These are phyloP conservation scores for Pangasianodon hypophthalmus DNA, from an alignment of 2,113 vertebrate genomes.

Conservation along the genomic window DNA sequence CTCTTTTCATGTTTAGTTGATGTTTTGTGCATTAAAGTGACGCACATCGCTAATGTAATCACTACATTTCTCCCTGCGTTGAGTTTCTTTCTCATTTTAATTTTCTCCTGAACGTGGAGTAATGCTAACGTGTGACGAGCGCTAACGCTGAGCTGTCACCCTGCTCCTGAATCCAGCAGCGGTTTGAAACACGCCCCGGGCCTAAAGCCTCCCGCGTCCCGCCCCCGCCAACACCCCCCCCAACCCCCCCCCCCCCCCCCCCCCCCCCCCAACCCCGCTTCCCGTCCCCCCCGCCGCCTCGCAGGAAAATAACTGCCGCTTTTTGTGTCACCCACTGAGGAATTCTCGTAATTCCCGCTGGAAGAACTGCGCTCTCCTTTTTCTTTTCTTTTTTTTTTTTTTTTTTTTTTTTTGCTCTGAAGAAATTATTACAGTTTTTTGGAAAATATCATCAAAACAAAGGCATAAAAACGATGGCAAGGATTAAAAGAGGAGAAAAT, in stretches of 20 bases:
- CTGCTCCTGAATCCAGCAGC: slow-evolving; percentile 18
- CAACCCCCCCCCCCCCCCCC: neutral
- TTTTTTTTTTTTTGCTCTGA: neutral
- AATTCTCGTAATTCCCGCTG: slow-evolving; percentile 22
- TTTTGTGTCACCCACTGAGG: slow-evolving; percentile 28
- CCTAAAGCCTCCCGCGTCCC: too few relatives aligned
- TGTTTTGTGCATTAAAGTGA: too few relatives aligned
- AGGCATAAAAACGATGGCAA: slow-evolving; percentile 60
- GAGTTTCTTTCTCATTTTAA: too few relatives aligned
- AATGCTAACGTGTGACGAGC: neutral
- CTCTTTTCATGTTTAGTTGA: too few relatives aligned
- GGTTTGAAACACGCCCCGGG: slow-evolving; percentile 46
- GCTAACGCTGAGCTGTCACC: neutral
- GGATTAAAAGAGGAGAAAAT: slow-evolving; percentile 56
- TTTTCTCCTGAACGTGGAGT: neutral
- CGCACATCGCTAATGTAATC: too few relatives aligned
- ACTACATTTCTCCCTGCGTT: too few relatives aligned
- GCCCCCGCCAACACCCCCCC: too few relatives aligned
- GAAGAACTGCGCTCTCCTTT: neutral
- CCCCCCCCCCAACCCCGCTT: neutral
- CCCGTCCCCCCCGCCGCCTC: slow-evolving; percentile 37
- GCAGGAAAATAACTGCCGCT: slow-evolving; percentile 49
- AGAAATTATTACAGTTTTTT: slow-evolving; percentile 53
- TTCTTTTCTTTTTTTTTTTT: neutral
- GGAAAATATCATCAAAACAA: slow-evolving; percentile 60